These are phyloP conservation scores for Solea solea DNA, from an alignment of 2,113 vertebrate genomes.

Conservation along the genomic window DNA sequence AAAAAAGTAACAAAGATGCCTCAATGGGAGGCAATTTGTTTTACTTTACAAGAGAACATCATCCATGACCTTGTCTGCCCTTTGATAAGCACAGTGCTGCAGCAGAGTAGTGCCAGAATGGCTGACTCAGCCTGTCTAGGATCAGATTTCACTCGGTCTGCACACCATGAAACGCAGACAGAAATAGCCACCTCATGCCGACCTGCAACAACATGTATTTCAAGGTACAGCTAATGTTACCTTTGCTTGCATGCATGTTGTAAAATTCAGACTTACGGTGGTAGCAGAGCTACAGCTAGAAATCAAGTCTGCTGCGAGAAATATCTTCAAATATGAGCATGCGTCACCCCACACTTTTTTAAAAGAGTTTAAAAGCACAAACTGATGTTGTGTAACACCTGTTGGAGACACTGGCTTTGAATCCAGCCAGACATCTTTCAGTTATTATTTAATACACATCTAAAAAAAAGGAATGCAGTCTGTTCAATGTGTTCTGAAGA, in stretches of 20 bases:
- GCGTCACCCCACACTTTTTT: background rate
- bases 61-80: constrained; percentile 52
- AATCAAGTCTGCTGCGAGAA: constrained; percentile 1
- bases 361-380: background rate
- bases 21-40: background rate
- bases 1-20: background rate
- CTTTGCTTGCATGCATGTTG: background rate
- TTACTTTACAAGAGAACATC: constrained; percentile 21
- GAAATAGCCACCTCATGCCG: constrained; percentile 65
- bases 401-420: background rate
- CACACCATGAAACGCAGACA: constrained; percentile 54
- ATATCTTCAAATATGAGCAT: background rate
- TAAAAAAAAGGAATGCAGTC: background rate
- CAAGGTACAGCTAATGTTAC: constrained; percentile 24
- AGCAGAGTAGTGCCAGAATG: constrained; percentile 41
- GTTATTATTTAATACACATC: background rate
- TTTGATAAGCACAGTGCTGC: constrained; percentile 21
- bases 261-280: background rate
- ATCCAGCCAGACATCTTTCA: background rate
- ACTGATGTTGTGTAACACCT: background rate
- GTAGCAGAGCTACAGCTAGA: background rate
- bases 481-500: background rate
- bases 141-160: constrained; percentile 67
- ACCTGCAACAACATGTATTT: constrained; percentile 51
- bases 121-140: constrained; percentile 48